Evolutionary conservation across 2,888 invertebrate genomes (phyloP).

Genomic region (Tetrapedia diversipes): DNA sequence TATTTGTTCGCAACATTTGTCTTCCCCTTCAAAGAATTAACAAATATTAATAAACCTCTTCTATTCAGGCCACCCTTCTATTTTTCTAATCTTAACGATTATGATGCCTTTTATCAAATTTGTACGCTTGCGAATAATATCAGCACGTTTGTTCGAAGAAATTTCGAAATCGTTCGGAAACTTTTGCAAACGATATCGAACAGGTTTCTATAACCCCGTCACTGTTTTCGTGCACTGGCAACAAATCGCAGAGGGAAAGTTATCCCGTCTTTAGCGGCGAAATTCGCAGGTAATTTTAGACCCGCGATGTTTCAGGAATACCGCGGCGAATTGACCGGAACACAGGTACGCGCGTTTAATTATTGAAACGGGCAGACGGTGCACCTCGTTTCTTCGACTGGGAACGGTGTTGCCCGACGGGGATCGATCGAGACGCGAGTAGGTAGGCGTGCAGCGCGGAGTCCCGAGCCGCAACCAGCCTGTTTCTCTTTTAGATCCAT

Average conservation of each 20-base stretch:
- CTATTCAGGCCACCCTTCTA: too few relatives aligned
- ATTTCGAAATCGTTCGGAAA: too few relatives aligned
- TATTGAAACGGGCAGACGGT: constrained; percentile 19
- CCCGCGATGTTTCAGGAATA: not conserved
- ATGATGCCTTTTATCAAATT: too few relatives aligned
- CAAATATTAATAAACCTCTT: too few relatives aligned
- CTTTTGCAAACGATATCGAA: too few relatives aligned
- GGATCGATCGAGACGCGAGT: constrained; percentile 49
- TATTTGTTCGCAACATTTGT: too few relatives aligned
- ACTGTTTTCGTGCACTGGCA: constrained; percentile 38
- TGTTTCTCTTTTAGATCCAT: constrained; percentile 77
- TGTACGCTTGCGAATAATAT: too few relatives aligned
- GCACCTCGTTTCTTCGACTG: constrained; percentile 18
- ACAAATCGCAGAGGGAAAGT: constrained; percentile 35
- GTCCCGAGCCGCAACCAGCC: constrained; percentile 1
- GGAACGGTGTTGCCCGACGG: constrained; percentile 29
- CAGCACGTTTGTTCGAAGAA: too few relatives aligned
- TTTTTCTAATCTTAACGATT: too few relatives aligned
- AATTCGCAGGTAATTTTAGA: constrained; percentile 19
- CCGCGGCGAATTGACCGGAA: not conserved
- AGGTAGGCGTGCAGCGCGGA: too few relatives aligned
- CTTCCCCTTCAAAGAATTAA: too few relatives aligned
- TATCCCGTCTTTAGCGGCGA: not conserved
- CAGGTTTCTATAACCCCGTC: too few relatives aligned
- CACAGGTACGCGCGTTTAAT: constrained; percentile 17